These are phyloP conservation scores for Macrotus californicus DNA, from an alignment of 2,113 vertebrate species.

Conservation along the genomic window DNA sequence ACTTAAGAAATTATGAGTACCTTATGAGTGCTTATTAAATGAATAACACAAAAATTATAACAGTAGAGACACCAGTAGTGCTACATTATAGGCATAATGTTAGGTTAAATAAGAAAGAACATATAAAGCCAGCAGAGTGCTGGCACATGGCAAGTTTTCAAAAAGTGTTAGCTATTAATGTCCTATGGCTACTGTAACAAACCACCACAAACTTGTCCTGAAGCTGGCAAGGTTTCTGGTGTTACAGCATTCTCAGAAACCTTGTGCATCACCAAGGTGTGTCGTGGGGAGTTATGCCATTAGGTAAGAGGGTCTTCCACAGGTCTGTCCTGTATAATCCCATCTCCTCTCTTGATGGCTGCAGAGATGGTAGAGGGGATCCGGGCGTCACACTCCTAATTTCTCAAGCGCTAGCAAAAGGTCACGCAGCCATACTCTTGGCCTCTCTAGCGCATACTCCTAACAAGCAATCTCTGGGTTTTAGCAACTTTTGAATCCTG, in stretches of 20 bases:
- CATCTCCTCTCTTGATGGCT: neutral
- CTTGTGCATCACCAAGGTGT: neutral
- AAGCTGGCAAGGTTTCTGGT: neutral
- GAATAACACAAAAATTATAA: neutral
- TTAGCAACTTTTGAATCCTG: neutral
- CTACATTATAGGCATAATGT: neutral
- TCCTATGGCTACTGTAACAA: neutral
- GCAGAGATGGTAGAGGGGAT: neutral
- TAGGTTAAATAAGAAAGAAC: neutral
- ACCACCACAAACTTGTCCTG: neutral
- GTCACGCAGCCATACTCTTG: neutral
- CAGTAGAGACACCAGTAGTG: neutral
- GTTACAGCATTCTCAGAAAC: neutral
- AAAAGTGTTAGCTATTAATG: neutral
- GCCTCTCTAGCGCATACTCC: neutral
- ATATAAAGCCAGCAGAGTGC: neutral
- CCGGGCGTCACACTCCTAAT: neutral
- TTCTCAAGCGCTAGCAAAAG: neutral
- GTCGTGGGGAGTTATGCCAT: neutral
- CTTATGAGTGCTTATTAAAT: neutral
- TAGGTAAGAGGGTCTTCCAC: too few relatives aligned
- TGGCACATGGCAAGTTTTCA: neutral
- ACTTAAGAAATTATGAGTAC: neutral
- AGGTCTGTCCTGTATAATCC: neutral
- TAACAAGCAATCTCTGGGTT: neutral